Base-by-base conservation (phyloP, 92 coral and sea anemone genomes). In the Palythoa grandiflora region DNA sequence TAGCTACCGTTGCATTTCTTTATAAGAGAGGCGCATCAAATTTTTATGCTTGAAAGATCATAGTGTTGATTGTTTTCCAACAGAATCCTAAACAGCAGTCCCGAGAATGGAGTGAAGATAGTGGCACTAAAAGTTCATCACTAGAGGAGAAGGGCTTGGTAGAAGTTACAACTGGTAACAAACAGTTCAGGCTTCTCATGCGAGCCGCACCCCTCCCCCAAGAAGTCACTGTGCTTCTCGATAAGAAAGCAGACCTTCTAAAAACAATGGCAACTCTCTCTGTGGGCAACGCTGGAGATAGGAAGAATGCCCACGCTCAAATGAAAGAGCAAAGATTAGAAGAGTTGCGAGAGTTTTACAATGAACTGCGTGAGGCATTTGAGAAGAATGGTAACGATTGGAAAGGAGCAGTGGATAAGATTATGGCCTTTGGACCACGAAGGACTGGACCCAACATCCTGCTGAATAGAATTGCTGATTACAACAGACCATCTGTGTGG, bases 341-440 rank as follows among this genome's bases (percentile, higher is more conserved):
- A 36, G 91, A 83, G 74, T 68, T 96, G 63, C 87, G 78, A 72
- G 92, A 74, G 77, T 92, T 97, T 71, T 95, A 97, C 88, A 90
- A 89, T 77, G 90, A 95, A 66, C 87, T 97, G 48, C 68, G 88
- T 63, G 81, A 72, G 53, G 90, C 93, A 38, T 97, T 97, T 80
- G 88, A 88, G 38, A 94, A 95, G 72, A 95, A 97, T 54, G 99
- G 97, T 1, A 73, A 38, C 35, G 89, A 83, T 57, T 97, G 99
- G 99, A 78, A 91, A 13, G 96, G 93, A 3, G 95, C 94, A 9
- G 96, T 89, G 21, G 99, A 95, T 68, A 71, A 75, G 54, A 95
- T 97, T 76, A 95, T 98, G 99, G 94, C 99, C 21, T 97, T 97
- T 90, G 99, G 98, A 15, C 98, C 99, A 2, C 93, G 94, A 47